Evolutionary conservation across 2,797 vertebrate species (phyloP).

Genomic region (Tokudaia muenninki): DNA sequence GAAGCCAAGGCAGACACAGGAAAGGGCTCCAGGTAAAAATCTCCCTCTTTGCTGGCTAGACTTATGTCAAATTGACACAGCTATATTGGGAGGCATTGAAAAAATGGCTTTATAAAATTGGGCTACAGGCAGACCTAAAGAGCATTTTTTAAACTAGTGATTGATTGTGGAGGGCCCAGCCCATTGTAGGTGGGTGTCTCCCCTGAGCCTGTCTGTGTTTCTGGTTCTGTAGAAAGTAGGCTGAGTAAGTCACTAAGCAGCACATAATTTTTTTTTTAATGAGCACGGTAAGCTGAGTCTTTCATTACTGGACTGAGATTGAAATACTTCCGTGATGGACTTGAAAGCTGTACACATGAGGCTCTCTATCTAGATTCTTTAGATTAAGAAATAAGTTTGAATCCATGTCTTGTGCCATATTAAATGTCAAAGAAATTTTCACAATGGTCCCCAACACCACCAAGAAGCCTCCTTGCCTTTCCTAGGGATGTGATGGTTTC

Average conservation of each 20-base stretch:
- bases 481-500: not conserved
- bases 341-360: not conserved
- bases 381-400: slow-evolving; percentile 41
- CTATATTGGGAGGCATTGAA: not conserved
- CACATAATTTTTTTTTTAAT: not conserved
- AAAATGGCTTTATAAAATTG: not conserved
- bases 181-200: too few relatives aligned
- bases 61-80: not conserved
- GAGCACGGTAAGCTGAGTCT: not conserved
- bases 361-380: not conserved
- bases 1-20: not conserved
- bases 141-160: not conserved
- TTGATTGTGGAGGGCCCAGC: not conserved
- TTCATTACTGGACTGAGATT: slow-evolving; percentile 25
- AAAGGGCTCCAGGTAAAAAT: not conserved
- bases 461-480: not conserved
- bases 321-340: not conserved
- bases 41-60: not conserved
- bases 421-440: slow-evolving; percentile 18
- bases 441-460: not conserved
- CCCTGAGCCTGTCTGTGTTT: too few relatives aligned
- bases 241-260: not conserved
- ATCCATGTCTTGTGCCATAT: not conserved
- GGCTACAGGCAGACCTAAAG: not conserved
- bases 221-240: not conserved